Base-by-base conservation (phyloP, 2,888 invertebrate genomes). In the Papilio demoleus region DNA sequence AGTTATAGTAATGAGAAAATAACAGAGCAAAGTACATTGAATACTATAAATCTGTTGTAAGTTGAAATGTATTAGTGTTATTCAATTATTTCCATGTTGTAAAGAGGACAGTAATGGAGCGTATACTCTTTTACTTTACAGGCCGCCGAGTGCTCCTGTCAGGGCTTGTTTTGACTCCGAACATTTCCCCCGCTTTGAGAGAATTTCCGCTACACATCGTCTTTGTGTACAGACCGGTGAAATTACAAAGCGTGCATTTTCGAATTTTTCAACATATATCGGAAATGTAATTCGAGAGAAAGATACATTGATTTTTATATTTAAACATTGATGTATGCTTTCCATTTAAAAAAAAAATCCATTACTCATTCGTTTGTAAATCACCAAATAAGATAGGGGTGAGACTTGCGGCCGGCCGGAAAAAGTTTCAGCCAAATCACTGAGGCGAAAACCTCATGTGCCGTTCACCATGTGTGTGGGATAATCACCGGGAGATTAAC, bases 131-230 rank as follows among this genome's bases (percentile, higher is more conserved):
- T 56, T 56, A 14, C 53, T 56, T 31, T 56, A 56, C 17, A 31
- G n/a, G 31, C n/a, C 3, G 53, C 53, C 8, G 53, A 56, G 53
- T 56, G 53, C 31, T 2, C 17, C 27, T 17, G 53, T 56, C 53
- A 31, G 31, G 2, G 31, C 53, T 56, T 56, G 27, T 56, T 56
- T 56, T 56, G 53, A 56, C 31, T 56, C n/a, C 31, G 53, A 56
- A 56, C 31, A 56, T 56, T 31, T 56, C 31, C 53, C 31, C 14
- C 6, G 31, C 53, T 56, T 56, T 56, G 53, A 56, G 53, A 56
- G 53, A 56, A 56, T 56, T 56, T 56, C 17, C 53, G 53, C 53
- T 31, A 17, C n/a, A 56, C n/a, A 24, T 50, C 22, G 31, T 31
- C 31, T 53, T 53, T 53, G 31, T 53, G 17, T 31, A 31, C 27